phyloP scores from a whole-genome alignment of 2,113 vertebrate genomes.

The Sinocyclocheilus anophthalmus region DNA sequence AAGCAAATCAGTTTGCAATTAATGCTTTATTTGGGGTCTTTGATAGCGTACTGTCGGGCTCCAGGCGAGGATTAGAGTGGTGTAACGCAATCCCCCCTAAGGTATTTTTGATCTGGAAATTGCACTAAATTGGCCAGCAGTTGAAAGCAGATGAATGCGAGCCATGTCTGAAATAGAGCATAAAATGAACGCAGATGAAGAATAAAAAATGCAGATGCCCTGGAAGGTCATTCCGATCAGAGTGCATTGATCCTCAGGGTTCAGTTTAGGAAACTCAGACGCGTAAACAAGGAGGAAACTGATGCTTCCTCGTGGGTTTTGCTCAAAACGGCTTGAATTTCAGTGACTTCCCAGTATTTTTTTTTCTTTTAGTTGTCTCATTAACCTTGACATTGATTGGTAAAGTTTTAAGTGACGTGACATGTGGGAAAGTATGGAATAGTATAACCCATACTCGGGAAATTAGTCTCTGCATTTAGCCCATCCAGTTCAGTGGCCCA shows the following conservation, averaged over 20 bases:
- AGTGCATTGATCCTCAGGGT: conserved; percentile 52
- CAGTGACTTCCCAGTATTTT: conserved; percentile 36
- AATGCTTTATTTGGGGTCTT: conserved; percentile 11
- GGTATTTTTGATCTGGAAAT: conserved; percentile 61
- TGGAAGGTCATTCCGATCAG: conserved; percentile 58
- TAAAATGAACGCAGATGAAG: conserved; percentile 40
- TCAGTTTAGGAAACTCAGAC: conserved; percentile 48
- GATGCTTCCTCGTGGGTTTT: conserved; percentile 46
- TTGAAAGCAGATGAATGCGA: conserved; percentile 55
- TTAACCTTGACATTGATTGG: conserved; percentile 47
- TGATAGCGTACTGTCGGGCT: conserved; percentile 30
- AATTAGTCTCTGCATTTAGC: no score
- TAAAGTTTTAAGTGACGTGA: no score
- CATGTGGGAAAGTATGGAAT: no score
- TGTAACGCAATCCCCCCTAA: conserved; percentile 56
- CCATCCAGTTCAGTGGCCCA: no score
- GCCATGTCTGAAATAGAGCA: conserved; percentile 56
- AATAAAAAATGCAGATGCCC: conserved; percentile 50
- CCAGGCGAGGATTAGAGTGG: conserved; percentile 37
- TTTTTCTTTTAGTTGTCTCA: conserved; percentile 11
- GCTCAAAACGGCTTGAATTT: conserved; percentile 53
- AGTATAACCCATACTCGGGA: no score
- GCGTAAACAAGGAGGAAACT: conserved; percentile 12
- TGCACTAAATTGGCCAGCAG: conserved; percentile 55
- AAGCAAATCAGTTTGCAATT: conserved; percentile 45